A percentile compares a stretch with the other conserved stretches of the same genome.
Conservation (phyloP, 2,797 vertebrate genomes). For the Enteromius radiatus region DNA sequence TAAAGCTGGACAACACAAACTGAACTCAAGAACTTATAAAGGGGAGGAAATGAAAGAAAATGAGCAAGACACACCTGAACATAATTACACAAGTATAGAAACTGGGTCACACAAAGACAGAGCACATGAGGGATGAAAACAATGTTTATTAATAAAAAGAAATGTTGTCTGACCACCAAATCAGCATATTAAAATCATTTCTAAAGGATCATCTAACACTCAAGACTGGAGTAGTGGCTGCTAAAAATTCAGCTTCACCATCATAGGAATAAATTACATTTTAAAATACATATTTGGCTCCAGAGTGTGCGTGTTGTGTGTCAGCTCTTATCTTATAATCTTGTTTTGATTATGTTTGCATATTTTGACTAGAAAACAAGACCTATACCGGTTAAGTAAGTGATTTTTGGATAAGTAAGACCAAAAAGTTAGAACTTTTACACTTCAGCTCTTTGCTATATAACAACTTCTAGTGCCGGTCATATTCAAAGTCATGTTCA, state of each 20-base stretch:
- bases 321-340: not conserved
- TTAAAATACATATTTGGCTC: not conserved
- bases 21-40: too few species aligned
- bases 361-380: not conserved
- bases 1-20: too few species aligned
- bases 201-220: not conserved
- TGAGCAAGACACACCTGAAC: too few species aligned
- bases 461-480: constrained; percentile 42
- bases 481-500: constrained; percentile 73
- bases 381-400: constrained; percentile 5
- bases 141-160: not conserved
- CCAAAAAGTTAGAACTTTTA: not conserved
- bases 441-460: constrained; percentile 51
- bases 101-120: too few species aligned
- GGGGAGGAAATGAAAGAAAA: too few species aligned
- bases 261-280: not conserved
- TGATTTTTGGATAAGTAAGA: not conserved
- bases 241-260: not conserved
- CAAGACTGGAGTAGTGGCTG: constrained; percentile 2
- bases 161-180: not conserved
- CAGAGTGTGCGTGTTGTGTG: not conserved
- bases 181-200: not conserved
- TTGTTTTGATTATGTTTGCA: constrained; percentile 1
- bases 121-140: too few species aligned
- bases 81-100: too few species aligned